These are phyloP conservation scores for Thera obeliscata DNA, from an alignment of 2,888 invertebrate genomes.

Conservation along the genomic window DNA sequence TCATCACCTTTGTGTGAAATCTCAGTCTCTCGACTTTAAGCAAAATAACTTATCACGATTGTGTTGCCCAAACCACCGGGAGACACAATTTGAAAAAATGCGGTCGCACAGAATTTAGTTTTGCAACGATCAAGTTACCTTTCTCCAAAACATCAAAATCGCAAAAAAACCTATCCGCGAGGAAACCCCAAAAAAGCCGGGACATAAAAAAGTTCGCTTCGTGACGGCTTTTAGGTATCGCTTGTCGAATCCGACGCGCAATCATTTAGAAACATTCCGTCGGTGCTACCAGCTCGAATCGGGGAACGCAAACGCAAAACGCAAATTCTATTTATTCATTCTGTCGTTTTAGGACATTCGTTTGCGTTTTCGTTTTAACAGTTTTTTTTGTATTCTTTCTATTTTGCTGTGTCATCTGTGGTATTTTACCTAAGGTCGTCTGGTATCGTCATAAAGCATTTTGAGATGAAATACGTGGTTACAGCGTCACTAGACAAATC, in stretches of 20 bases:
- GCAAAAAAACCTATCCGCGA: slow-evolving; percentile 53
- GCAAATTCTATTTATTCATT: not conserved
- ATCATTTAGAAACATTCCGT: slow-evolving; percentile 79
- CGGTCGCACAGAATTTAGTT: slow-evolving; percentile 3
- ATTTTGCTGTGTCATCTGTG: too few relatives aligned
- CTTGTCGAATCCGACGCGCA: slow-evolving; percentile 71
- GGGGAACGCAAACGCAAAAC: not conserved
- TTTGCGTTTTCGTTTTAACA: too few relatives aligned
- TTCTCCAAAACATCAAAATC: slow-evolving; percentile 34
- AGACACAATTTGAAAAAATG: slow-evolving; percentile 1
- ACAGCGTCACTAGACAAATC: too few relatives aligned
- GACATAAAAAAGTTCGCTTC: slow-evolving; percentile 68
- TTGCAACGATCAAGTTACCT: slow-evolving; percentile 11
- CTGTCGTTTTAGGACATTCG: not conserved
- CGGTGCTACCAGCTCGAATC: slow-evolving; percentile 48
- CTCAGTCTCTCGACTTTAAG: too few relatives aligned
- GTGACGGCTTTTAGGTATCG: slow-evolving; percentile 40
- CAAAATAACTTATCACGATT: not conserved
- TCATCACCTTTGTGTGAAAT: too few relatives aligned
- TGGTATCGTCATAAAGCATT: too few relatives aligned
- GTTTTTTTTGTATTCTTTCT: too few relatives aligned
- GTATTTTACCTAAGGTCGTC: too few relatives aligned
- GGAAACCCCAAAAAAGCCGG: slow-evolving; percentile 58
- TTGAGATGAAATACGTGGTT: too few relatives aligned
- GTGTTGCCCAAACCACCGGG: not conserved